Conservation (phyloP, 2,797 vertebrate genomes). For the Spatula clypeata region DNA sequence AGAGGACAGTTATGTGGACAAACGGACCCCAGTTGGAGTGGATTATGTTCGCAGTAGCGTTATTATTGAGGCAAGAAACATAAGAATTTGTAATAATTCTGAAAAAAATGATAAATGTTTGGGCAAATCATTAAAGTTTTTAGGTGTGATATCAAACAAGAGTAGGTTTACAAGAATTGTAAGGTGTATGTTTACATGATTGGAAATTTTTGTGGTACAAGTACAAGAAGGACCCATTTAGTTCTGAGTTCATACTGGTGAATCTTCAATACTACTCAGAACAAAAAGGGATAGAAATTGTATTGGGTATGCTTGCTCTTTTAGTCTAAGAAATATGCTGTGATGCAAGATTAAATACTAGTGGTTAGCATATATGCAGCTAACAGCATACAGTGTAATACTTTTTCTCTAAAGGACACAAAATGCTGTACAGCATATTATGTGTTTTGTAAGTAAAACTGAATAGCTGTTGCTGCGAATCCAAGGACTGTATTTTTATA, state of each 20-base stretch:
- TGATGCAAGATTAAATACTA: not conserved
- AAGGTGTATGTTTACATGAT: not conserved
- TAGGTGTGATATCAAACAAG: accelerated
- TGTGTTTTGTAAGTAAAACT: not conserved
- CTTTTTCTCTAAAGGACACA: not conserved
- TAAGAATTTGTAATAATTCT: accelerated
- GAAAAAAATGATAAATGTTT: too few species aligned
- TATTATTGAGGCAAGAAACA: conserved; percentile 88
- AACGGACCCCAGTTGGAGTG: conserved; percentile 81
- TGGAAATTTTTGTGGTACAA: not conserved
- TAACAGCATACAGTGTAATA: not conserved
- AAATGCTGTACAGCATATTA: not conserved
- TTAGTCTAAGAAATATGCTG: not conserved
- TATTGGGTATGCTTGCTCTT: accelerated
- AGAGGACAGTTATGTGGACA: conserved; percentile 84
- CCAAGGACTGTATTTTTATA: conserved; percentile 6
- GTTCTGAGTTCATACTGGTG: not conserved
- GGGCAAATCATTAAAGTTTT: not conserved
- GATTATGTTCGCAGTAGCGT: conserved; percentile 91
- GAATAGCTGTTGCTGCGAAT: not conserved
- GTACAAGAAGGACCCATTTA: not conserved
- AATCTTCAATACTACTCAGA: not conserved
- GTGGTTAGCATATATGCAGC: not conserved
- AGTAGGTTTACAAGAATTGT: not conserved
- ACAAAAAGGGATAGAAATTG: not conserved